phyloP scores from a whole-genome alignment of 2,888 invertebrate genomes.

The Hirtodrosophila alboralis region DNA sequence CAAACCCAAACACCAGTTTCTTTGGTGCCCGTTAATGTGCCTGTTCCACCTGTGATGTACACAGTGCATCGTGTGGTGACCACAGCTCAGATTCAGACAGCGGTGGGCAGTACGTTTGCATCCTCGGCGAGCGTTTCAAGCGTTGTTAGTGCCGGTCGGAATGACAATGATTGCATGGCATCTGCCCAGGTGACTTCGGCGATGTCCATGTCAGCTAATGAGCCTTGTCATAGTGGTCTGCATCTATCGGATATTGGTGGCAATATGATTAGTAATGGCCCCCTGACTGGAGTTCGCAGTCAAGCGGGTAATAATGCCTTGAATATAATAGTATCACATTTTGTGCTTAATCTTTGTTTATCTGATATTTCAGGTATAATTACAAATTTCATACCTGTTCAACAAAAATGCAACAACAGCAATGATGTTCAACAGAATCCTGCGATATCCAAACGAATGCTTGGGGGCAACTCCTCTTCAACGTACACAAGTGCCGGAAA shows the following conservation, averaged over 20 bases:
- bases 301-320: conserved; percentile 73
- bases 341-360: not conserved
- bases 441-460: conserved; percentile 73
- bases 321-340: not conserved
- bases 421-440: conserved; percentile 74
- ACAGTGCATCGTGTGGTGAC: conserved; percentile 84
- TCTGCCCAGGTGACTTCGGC: conserved; percentile 66
- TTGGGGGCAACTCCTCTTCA: conserved; percentile 65
- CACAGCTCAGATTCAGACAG: conserved; percentile 84
- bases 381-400: conserved; percentile 80
- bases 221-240: conserved; percentile 53
- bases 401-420: conserved; percentile 65
- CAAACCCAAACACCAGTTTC: conserved; percentile 60
- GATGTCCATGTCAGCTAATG: conserved; percentile 61
- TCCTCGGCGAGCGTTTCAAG: conserved; percentile 84
- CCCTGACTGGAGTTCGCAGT: conserved; percentile 68
- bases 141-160: conserved; percentile 82
- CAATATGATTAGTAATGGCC: conserved; percentile 56
- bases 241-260: conserved; percentile 46
- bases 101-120: conserved; percentile 82
- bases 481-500: conserved; percentile 78
- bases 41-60: conserved; percentile 82
- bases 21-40: conserved; percentile 64
- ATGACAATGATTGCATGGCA: conserved; percentile 74
- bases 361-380: conserved; percentile 53